Conservation (phyloP, 2,888 invertebrate species). For the Heteropelma amictum region DNA sequence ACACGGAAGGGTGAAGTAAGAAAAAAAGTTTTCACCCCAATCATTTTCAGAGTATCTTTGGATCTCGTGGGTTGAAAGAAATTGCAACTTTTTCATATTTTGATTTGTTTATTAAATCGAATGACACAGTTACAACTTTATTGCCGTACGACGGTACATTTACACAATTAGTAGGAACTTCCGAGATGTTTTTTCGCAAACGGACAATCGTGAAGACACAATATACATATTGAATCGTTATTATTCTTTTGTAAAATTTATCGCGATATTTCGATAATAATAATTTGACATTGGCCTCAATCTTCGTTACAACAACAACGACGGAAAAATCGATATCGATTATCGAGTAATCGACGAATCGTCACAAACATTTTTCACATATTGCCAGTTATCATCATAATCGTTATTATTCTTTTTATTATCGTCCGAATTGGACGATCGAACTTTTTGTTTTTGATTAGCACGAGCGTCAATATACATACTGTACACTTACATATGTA, state of each 20-base stretch:
- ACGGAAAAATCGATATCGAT: too few relatives aligned
- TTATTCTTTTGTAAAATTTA: neutral
- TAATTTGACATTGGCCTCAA: too few relatives aligned
- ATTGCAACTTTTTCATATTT: neutral
- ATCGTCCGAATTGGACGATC: neutral
- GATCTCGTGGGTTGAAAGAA: neutral
- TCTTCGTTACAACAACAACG: too few relatives aligned
- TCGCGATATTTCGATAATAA: neutral
- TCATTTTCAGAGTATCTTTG: too few relatives aligned
- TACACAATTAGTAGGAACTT: slow-evolving; percentile 45
- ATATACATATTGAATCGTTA: neutral
- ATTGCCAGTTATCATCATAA: too few relatives aligned
- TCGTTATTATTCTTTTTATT: too few relatives aligned
- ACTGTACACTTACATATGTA: neutral
- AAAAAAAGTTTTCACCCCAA: too few relatives aligned
- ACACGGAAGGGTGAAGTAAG: too few relatives aligned
- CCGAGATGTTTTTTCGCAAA: neutral
- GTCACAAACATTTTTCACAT: too few relatives aligned
- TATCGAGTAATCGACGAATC: too few relatives aligned
- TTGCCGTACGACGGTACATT: slow-evolving; percentile 20
- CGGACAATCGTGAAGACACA: neutral
- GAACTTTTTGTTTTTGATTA: neutral
- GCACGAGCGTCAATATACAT: neutral
- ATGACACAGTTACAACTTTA: slow-evolving; percentile 23
- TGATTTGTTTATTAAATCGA: neutral